Evolutionary conservation across 2,797 vertebrate genomes (phyloP), one percentile per base, ranked within the genome.

Genomic region (Chaetodon trifasciatus): DNA sequence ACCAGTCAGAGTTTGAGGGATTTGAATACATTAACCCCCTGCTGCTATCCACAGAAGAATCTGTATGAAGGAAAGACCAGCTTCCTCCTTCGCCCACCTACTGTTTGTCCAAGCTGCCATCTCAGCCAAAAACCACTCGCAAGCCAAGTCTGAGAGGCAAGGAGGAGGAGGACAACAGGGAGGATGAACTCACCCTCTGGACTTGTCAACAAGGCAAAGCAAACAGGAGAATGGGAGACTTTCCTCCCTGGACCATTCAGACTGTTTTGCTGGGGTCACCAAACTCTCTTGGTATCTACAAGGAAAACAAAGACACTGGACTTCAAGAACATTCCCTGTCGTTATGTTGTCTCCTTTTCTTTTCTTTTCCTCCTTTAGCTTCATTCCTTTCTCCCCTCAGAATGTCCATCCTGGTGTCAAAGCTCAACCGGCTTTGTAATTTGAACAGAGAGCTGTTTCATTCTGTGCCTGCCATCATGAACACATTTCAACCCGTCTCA

Each of bases 11-110:
- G 88, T 99, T 99, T 68, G 98, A 98, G 93, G 98, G 98, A 82
- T 99, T 99, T 66, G 98, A 99, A 93, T 99, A 99, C 91, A 99
- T 99, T 94, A 99, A 99, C 92, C 98, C 98, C 0, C 93, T 99
- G 92, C 95, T 99, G 95, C 95, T 99, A 79, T 97, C 97, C 86
- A 92, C 96, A 6, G 98, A 99, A 87, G 98, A 99, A 94, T 96
- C 97, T 0, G 96, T 98, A 97, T 99, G 97, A 99, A 93, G 94
- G 74, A 82, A 77, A 81, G 80, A 80, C 90, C 94, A 91, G 93
- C 88, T 93, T 90, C 95, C 95, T 92, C 79, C 82, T 82, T 89
- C 83, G 74, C 89, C 88, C 86, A 88, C 85, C 85, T 76, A 70
- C 88, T 81, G 87, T 85, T 82, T 81, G 88, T 89, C 88, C 80